Base-by-base conservation (phyloP, 2,888 invertebrate species). In the Leptopilina drosophilae region DNA sequence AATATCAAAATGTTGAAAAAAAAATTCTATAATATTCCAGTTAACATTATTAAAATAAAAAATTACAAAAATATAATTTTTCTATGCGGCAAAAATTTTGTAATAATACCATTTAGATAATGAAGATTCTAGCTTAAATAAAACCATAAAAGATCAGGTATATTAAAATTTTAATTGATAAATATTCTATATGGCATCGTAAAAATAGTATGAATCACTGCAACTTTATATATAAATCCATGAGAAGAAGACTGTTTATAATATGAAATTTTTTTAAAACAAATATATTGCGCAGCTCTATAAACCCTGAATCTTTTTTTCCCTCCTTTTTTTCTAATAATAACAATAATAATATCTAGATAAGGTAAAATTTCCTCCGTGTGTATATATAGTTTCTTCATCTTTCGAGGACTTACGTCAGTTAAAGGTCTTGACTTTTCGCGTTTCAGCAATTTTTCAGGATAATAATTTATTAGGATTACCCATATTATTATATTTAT, bases 381-480 rank as follows among this genome's bases (percentile, higher is more conserved):
- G 14, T 62, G n/a, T 40, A 65, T 64, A 62, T 7, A 20, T 64
- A 62, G 66, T 66, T 66, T 66, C 66, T 66, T 66, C 66, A 66
- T 40, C n/a, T 66, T 66, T 66, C 66, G 66, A 42, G 66, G 42
- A 66, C 66, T 66, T 42, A 66, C 66, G 66, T 62, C 62, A 62
- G 62, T 66, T 66, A 66, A 66, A 66, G 66, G 66, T 66, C 66
- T 66, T 66, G 66, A 66, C 66, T 66, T 66, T 66, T 66, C 66
- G 66, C 42, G 66, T 66, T 66, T 66, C 66, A 66, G 42, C 42
- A 42, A 66, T 66, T 66, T 66, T 66, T 66, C 66, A 66, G n/a
- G 40, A n/a, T 66, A 66, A 62, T 62, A 62, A 20, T 62, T 62
- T 62, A 62, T 40, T 65, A 65, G 65, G 65, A 40, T 65, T 65